These are phyloP conservation scores for Cyanistes caeruleus DNA, from an alignment of 2,113 vertebrate genomes.

Conservation along the genomic window DNA sequence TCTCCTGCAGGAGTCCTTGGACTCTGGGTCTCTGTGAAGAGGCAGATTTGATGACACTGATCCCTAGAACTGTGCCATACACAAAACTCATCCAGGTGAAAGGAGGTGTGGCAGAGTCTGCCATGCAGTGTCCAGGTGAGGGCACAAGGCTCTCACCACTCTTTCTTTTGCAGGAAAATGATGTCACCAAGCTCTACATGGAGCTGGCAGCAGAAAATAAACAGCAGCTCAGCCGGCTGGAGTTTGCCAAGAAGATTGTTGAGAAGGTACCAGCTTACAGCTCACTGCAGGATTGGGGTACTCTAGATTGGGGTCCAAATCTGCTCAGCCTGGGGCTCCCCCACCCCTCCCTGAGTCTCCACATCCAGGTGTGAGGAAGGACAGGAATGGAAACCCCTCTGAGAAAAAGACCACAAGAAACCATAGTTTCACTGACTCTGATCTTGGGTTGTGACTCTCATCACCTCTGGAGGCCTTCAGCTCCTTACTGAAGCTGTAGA, in stretches of 20 bases:
- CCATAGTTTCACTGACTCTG: neutral
- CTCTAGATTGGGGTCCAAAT: neutral
- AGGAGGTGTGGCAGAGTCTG: neutral
- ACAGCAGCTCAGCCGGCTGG: slow-evolving; percentile 85
- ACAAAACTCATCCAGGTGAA: neutral
- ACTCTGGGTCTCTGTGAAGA: neutral
- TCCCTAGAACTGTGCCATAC: neutral
- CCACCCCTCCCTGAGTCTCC: neutral
- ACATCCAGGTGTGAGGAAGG: neutral
- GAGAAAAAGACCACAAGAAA: neutral
- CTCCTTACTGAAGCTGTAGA: neutral
- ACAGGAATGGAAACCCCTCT: neutral
- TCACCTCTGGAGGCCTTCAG: neutral
- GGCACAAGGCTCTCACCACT: neutral
- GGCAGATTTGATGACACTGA: neutral
- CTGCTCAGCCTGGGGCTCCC: neutral
- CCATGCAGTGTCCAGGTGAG: neutral
- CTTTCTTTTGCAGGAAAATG: slow-evolving; percentile 80
- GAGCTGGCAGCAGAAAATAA: slow-evolving; percentile 79
- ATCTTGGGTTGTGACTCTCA: neutral
- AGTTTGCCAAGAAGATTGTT: slow-evolving; percentile 81
- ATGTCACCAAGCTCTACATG: slow-evolving; percentile 78
- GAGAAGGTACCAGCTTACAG: slow-evolving; percentile 77
- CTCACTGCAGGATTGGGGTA: neutral
- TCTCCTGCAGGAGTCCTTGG: neutral